Evolutionary conservation across 2,888 invertebrate species (phyloP).

Genomic region (Phortica magna): DNA sequence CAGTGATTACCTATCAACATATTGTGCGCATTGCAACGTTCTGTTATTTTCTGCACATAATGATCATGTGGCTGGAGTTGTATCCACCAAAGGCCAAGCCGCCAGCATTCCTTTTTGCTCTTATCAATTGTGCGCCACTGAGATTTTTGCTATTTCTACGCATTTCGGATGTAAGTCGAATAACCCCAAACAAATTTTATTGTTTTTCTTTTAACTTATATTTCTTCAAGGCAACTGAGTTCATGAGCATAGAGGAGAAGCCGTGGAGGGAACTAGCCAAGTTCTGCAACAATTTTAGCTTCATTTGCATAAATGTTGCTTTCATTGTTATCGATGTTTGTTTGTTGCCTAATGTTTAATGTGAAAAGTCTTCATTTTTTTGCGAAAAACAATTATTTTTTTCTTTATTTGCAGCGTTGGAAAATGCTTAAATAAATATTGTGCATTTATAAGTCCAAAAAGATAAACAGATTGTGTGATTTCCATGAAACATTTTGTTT

Average conservation of each 20-base stretch:
- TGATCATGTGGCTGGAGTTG: conserved; percentile 69
- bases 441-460: not conserved
- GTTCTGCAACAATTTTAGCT: conserved; percentile 66
- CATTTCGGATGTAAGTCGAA: conserved; percentile 68
- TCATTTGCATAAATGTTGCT: conserved; percentile 56
- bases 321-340: conserved; percentile 55
- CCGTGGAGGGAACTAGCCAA: conserved; percentile 74
- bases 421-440: conserved; percentile 41
- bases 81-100: conserved; percentile 71
- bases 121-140: conserved; percentile 63
- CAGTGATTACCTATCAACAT: conserved; percentile 70
- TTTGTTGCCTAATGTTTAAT: conserved; percentile 41
- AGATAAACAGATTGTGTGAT: not conserved
- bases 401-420: conserved; percentile 62
- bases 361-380: conserved; percentile 12
- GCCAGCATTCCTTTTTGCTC: conserved; percentile 50
- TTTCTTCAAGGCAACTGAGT: conserved; percentile 63
- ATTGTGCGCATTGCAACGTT: conserved; percentile 62
- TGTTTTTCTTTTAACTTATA: not conserved
- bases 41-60: conserved; percentile 71
- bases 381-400: conserved; percentile 34
- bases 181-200: not conserved
- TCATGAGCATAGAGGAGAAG: conserved; percentile 63
- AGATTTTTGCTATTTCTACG: conserved; percentile 66
- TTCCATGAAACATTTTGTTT: not conserved